Evolutionary conservation across 2,888 invertebrate species (phyloP).

Genomic region (Orthonychiurus folsomi): DNA sequence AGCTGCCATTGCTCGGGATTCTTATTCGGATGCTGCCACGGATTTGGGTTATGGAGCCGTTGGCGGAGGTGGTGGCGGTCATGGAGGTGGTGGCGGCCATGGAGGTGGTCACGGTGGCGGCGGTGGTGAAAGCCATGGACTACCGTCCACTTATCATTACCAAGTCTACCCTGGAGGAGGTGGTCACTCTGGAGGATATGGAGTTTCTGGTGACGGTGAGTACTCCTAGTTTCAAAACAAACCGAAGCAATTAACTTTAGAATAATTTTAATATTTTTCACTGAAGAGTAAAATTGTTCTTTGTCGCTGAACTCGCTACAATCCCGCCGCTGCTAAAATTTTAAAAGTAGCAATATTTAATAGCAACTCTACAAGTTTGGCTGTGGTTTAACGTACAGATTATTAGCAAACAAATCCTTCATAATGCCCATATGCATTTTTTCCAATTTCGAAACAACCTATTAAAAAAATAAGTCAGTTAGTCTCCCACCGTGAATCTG

Average conservation of each 20-base stretch:
- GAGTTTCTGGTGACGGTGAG: background rate
- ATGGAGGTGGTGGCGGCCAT: background rate
- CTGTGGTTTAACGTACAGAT: too few species aligned
- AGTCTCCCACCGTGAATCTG: too few species aligned
- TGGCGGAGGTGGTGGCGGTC: background rate
- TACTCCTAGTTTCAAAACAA: too few species aligned
- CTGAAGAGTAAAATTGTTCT: too few species aligned
- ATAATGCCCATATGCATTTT: background rate
- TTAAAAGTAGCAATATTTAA: too few species aligned
- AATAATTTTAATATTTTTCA: too few species aligned
- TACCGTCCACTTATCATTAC: conserved; percentile 7
- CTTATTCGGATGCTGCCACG: conserved; percentile 6
- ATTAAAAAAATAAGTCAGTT: background rate
- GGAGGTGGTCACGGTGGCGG: background rate
- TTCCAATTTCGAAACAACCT: background rate
- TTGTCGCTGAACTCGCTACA: too few species aligned
- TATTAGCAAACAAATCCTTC: too few species aligned
- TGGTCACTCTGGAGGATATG: conserved; percentile 3
- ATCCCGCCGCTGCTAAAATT: too few species aligned
- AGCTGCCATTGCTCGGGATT: conserved; percentile 4
- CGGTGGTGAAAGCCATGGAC: background rate
- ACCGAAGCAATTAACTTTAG: too few species aligned
- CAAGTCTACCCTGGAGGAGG: conserved; percentile 9
- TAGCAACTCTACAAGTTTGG: too few species aligned
- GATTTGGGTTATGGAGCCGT: background rate